A percentile compares a stretch with the other conserved stretches of the same genome.
Conservation (phyloP, 1,140 invertebrate species). For the Gryllus bimaculatus region DNA sequence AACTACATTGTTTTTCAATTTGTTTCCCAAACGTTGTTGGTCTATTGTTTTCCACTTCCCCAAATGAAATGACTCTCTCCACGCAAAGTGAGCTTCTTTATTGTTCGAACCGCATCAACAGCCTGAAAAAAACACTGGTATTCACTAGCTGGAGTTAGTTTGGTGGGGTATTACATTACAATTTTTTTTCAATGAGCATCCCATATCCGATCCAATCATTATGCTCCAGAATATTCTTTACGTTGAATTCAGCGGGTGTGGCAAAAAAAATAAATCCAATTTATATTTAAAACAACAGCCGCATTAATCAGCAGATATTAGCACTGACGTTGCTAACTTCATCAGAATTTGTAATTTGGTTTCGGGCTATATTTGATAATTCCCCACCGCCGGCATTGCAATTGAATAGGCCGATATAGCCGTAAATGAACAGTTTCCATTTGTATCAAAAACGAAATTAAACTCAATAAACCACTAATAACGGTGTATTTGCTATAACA, state of each 20-base stretch:
- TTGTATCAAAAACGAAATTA: not conserved
- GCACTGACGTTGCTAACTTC: not conserved
- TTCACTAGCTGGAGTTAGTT: too few species aligned
- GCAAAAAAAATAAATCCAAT: not conserved
- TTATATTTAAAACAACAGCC: not conserved
- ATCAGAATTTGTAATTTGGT: slow-evolving; percentile 5
- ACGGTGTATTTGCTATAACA: not conserved
- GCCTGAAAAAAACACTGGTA: too few species aligned
- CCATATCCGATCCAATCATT: too few species aligned
- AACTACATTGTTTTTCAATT: too few species aligned
- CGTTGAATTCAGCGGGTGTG: not conserved
- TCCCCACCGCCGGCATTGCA: not conserved
- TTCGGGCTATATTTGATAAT: not conserved
- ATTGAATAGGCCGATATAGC: not conserved
- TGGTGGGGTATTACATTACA: too few species aligned
- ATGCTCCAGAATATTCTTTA: not conserved
- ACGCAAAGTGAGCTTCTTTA: too few species aligned
- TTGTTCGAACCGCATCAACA: too few species aligned
- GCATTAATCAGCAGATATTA: slow-evolving; percentile 1
- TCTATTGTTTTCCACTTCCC: too few species aligned
- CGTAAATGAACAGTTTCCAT: not conserved
- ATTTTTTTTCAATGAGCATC: too few species aligned
- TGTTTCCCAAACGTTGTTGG: too few species aligned
- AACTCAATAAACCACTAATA: not conserved
- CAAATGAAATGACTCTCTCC: too few species aligned